A percentile compares a stretch with the other conserved stretches of the same genome.
phyloP scores from a whole-genome alignment of 2,888 invertebrate species.

The Acronicta aceris region DNA sequence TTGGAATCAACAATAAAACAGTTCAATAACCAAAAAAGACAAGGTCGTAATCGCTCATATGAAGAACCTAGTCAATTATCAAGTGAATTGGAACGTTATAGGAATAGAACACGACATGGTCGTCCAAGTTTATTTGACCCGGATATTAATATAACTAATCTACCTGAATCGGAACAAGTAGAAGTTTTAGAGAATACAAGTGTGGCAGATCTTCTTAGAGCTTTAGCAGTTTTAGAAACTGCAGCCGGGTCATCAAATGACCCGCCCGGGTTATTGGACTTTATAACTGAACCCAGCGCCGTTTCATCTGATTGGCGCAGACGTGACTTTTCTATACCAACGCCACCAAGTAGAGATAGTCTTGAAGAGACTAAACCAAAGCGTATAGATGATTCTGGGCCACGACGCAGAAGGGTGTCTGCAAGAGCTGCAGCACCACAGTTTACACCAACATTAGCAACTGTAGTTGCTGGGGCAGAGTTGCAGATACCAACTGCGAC shows the following conservation, averaged over 20 bases:
- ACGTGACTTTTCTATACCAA: constrained; percentile 74
- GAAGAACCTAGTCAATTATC: constrained; percentile 71
- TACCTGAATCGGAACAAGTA: constrained; percentile 85
- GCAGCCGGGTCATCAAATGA: constrained; percentile 64
- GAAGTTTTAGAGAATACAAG: constrained; percentile 94
- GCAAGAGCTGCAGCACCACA: constrained; percentile 81
- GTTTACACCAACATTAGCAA: constrained; percentile 83
- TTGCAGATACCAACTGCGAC: constrained; percentile 79
- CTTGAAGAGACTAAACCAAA: constrained; percentile 66
- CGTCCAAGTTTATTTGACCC: constrained; percentile 84
- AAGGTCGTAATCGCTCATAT: constrained; percentile 72
- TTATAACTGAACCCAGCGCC: constrained; percentile 65
- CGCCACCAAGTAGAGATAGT: constrained; percentile 66
- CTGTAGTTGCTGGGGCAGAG: constrained; percentile 84
- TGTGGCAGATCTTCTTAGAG: constrained; percentile 94
- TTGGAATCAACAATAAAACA: constrained; percentile 81
- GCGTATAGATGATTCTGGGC: constrained; percentile 61
- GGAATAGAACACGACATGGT: constrained; percentile 79
- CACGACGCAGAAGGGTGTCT: constrained; percentile 80
- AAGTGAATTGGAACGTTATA: constrained; percentile 78
- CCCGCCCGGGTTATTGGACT: constrained; percentile 69
- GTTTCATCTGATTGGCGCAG: constrained; percentile 73
- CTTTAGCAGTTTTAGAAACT: constrained; percentile 91
- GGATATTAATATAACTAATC: constrained; percentile 76
- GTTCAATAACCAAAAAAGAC: constrained; percentile 76